Base-by-base conservation (phyloP, 2,113 vertebrate species). In the Muntiacus reevesi region DNA sequence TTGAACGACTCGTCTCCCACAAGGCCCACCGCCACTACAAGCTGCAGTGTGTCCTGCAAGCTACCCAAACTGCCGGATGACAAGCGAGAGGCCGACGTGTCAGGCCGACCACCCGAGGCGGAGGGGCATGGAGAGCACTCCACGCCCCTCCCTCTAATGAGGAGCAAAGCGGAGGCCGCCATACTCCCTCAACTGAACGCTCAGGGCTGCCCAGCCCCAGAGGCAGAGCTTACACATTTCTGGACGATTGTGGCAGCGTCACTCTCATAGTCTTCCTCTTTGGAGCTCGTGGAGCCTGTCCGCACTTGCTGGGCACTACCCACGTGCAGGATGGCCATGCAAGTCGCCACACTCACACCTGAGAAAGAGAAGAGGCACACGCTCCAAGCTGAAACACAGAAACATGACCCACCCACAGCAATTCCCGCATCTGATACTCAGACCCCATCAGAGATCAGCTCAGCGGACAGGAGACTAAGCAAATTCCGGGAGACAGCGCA, bases 261-360 rank as follows among this genome's bases (percentile, higher is more conserved):
- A 0, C 99, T 99, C 98, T 99, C 99, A 93, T 99, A 99, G 98
- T 99, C 99, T 4, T 99, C 99, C 97, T 99, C 99, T 98, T 99
- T 99, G 83, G 99, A 99, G 93, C 99, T 99, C 0, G 99, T 99
- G 40, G 99, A 99, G 28, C 99, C 99, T 0, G 99, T 99, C 90
- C 99, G 99, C 91, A 99, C 99, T 98, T 99, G 99, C 94, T 99
- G 99, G 74, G 99, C 99, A 59, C 99, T 99, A 4, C 99, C 99
- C 87, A 99, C 99, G 0, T 99, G 99, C 5, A 99, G 99, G 98
- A 99, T 99, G 96, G 99, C 99, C 99, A 99, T 99, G 97, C 99
- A 99, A 14, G 99, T 99, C 27, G 99, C 99, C 93, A 99, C 99
- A 19, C 99, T 99, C 95, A 99, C 99, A 98, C 99, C 99, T 99